phyloP scores from a whole-genome alignment of 2,797 vertebrate genomes.

The Pseudochaenichthys georgianus region DNA sequence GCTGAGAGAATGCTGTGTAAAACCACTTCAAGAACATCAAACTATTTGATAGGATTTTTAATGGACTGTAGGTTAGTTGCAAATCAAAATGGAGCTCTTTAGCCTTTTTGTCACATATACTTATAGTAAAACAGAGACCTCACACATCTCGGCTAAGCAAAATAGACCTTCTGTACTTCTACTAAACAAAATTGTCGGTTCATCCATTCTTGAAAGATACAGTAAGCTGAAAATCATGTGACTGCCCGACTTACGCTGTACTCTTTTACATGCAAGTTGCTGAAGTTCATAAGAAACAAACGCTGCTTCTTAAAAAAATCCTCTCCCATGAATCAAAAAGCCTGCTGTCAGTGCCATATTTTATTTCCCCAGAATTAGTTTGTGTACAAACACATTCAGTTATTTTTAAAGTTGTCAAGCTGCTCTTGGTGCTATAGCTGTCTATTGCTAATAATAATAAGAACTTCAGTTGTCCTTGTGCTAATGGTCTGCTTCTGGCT shows the following conservation, averaged over 20 bases:
- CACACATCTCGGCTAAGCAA: neutral
- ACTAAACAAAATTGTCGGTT: constrained; percentile 17
- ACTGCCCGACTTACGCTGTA: constrained; percentile 12
- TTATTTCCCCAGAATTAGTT: constrained; percentile 7
- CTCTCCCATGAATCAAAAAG: constrained; percentile 8
- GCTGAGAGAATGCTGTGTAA: neutral
- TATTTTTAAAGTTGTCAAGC: constrained; percentile 34
- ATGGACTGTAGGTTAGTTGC: constrained; percentile 3
- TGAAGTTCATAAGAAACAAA: neutral
- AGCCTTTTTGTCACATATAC: neutral
- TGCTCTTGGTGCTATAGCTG: constrained; percentile 5
- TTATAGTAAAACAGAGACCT: constrained; percentile 18
- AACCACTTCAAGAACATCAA: constrained; percentile 2
- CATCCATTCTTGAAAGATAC: constrained; percentile 23
- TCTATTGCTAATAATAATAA: constrained; percentile 2
- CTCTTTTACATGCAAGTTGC: constrained; percentile 28
- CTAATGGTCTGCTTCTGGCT: constrained; percentile 33
- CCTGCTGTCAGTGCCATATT: neutral
- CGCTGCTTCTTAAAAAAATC: neutral
- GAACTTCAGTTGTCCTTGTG: constrained; percentile 16
- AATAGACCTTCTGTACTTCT: constrained; percentile 23
- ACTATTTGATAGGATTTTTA: constrained; percentile 13
- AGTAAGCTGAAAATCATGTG: constrained; percentile 19
- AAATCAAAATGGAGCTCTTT: neutral
- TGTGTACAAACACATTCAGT: constrained; percentile 2